These are phyloP conservation scores for Metacarcinus magister DNA, from an alignment of 2,888 invertebrate genomes.

Conservation along the genomic window DNA sequence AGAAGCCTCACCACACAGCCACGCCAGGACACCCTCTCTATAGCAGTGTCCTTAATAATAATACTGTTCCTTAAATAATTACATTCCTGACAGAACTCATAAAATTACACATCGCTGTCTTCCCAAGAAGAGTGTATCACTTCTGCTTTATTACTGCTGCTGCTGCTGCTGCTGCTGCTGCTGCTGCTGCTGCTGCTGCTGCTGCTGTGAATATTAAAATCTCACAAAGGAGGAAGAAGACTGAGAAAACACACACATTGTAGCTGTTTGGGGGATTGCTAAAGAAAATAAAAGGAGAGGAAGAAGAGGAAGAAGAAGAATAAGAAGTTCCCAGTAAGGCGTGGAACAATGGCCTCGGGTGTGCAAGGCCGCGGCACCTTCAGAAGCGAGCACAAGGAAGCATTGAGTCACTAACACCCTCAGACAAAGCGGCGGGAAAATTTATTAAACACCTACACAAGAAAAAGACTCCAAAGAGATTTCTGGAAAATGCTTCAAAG, in stretches of 20 bases:
- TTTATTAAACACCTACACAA: conserved; percentile 41
- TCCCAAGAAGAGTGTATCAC: background rate
- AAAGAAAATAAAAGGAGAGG: background rate
- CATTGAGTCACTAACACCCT: background rate
- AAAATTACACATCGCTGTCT: background rate
- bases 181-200: too few relatives aligned
- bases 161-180: too few relatives aligned
- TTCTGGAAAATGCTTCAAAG: conserved; percentile 32
- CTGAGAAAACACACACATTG: conserved; percentile 2
- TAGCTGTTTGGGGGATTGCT: background rate
- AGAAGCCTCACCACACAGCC: background rate
- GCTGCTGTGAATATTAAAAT: conserved; percentile 20
- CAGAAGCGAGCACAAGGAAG: background rate
- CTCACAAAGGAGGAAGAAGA: background rate
- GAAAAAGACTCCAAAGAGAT: conserved; percentile 12
- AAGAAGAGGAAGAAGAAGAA: too few relatives aligned
- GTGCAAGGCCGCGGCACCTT: conserved; percentile 37
- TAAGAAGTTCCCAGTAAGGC: background rate
- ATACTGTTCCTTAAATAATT: background rate
- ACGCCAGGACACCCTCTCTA: background rate
- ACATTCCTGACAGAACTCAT: background rate
- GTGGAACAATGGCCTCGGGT: background rate
- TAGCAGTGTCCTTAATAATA: background rate
- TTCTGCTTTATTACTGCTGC: too few relatives aligned
- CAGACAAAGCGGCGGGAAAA: conserved; percentile 51